Evolutionary conservation across 2,797 vertebrate species (phyloP), one percentile per base, ranked within the genome.

Genomic region (Acanthurus lineatus): DNA sequence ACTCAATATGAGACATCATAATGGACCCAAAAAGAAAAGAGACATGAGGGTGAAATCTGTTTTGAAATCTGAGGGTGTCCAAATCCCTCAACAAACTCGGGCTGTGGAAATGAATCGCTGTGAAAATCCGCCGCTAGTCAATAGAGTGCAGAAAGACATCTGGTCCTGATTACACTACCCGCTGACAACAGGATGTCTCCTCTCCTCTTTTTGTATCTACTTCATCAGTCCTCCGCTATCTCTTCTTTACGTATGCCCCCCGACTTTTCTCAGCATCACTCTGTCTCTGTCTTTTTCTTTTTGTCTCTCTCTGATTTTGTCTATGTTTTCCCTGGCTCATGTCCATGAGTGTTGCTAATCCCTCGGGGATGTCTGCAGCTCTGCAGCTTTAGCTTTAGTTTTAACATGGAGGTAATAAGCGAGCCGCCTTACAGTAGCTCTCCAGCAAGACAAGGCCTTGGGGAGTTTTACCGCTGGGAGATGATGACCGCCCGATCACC

Each of bases 81-180:
- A 68, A 75, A 78, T 75, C 72, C 62, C 66, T 79, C 57, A 62
- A 65, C 80, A 83, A 85, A 77, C 74, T 71, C 3, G 1, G 42
- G 17, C 57, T n/a, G 73, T 80, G 65, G 74, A 85, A 86, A 84
- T 86, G 60, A 85, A 77, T 74, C 49, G 20, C 63, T 57, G 73
- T 73, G 74, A 87, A 82, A 81, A 77, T 82, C 15, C 2, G 81
- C 69, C 74, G 86, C 45, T 20, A 82, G 81, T 81, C 65, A 84
- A 82, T 75, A 87, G 86, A 87, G 76, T 22, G 56, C 77, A 82
- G 0, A 73, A 76, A 90, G 86, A 88, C 92, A 94, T 93, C 92
- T 95, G 93, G 82, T 91, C 72, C 77, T 85, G 82, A 84, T 94
- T 94, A 93, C 85, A 90, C 69, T 86, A 76, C 83, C 88, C 84